Base-by-base conservation (phyloP, 2,888 invertebrate species). In the Drosophila bunnanda region DNA sequence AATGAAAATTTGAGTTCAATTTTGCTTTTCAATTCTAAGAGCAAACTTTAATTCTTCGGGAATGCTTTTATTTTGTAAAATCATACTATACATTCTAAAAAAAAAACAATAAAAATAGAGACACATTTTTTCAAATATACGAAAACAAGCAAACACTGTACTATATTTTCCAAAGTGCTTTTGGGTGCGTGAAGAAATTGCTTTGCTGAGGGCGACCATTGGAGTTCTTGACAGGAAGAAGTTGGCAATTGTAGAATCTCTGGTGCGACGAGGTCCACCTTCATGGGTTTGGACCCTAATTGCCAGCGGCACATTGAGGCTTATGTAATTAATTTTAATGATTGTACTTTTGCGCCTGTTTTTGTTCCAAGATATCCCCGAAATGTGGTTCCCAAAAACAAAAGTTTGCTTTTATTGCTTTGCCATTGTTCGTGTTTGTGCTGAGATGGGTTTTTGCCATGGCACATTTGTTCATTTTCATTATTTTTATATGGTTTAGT, bases 291-390 rank as follows among this genome's bases (percentile, higher is more conserved):
- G 57, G 72, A 73, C 74, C 76, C 81, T 89, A 78, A 84, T 84
- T 84, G 85, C 89, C 78, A 58, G 61, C 75, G 88, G 88, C 84
- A 77, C 77, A 81, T 80, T 81, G 82, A 77, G 78, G 85, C 73
- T 82, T 79, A 75, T 79, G 85, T 87, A 86, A 86, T 86, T 86
- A 89, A 89, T 85, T 86, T 86, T 88, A 88, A 86, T 88, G 85
- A 73, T 67, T 74, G 54, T 65, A 76, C 76, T 82, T 87, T 79
- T 55, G 22, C 12, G 53, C 53, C 58, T 50, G 65, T 22, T 54
- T 48, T 52, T n/a, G 39, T 9, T 50, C 54, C 30, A 17, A 46
- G 25, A 46, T 25, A 56, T 28, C 36, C 39, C 39, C 36, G 30
- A 52, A 74, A 61, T 61, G 36, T 36, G 52, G 44, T 48, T 36